Percentiles rank a stretch among this genome's conserved stretches.
Conservation (phyloP, 1,140 invertebrate genomes). For the Drosophila truncata region DNA sequence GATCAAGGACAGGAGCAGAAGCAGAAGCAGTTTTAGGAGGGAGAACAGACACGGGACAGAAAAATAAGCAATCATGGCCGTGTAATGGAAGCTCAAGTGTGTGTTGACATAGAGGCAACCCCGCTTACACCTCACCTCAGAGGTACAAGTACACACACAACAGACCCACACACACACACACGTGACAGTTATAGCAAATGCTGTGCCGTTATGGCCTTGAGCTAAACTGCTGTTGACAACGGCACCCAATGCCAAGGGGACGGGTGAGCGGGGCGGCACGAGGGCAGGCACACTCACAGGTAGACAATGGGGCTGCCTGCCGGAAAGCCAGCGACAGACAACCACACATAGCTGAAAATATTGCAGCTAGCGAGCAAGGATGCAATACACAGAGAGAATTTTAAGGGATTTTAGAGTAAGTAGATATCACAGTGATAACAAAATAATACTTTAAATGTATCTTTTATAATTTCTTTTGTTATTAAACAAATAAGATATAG, state of each 20-base stretch:
- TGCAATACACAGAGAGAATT: conserved; percentile 18
- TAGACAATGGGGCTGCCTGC: conserved; percentile 67
- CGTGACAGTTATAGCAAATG: conserved; percentile 70
- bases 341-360: conserved; percentile 16
- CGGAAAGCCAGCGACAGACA: conserved; percentile 71
- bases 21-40: neutral
- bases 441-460: no score
- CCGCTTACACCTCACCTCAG: conserved; percentile 11
- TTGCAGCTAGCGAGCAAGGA: conserved; percentile 46
- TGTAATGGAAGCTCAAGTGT: conserved; percentile 81
- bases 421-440: no score
- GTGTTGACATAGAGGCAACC: conserved; percentile 69
- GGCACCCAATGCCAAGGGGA: conserved; percentile 22
- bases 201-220: conserved; percentile 75
- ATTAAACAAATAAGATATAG: no score
- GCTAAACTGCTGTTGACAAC: conserved; percentile 82
- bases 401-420: neutral
- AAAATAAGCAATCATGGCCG: conserved; percentile 78
- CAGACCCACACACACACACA: conserved; percentile 31
- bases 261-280: conserved; percentile 2
- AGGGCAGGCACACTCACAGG: conserved; percentile 8
- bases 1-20: conserved; percentile 9
- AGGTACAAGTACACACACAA: conserved; percentile 9
- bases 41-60: conserved; percentile 15
- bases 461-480: no score